Evolutionary conservation across 1,140 invertebrate genomes (phyloP).

Genomic region (Anagrus nilaparvatae): DNA sequence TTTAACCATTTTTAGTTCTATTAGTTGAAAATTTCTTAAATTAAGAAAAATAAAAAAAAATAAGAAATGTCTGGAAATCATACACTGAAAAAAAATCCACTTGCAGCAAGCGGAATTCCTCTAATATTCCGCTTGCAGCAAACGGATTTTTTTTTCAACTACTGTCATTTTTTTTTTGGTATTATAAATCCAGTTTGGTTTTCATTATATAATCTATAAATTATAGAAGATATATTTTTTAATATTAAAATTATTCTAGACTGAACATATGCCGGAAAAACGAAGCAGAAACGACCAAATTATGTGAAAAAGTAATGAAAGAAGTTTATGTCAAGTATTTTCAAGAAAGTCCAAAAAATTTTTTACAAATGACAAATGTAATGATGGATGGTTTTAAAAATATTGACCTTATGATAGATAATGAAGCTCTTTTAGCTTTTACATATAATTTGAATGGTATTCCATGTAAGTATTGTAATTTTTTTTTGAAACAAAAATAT

Average conservation of each 20-base stretch:
- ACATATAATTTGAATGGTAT: slow-evolving; percentile 14
- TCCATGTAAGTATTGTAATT: slow-evolving; percentile 18
- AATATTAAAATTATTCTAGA: slow-evolving; percentile 10
- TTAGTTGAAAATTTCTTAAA: no score
- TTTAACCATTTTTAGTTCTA: no score
- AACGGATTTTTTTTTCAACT: no score
- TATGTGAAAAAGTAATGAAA: slow-evolving; percentile 18
- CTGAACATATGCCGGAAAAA: slow-evolving; percentile 27
- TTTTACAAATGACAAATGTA: slow-evolving; percentile 1
- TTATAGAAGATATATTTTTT: neutral
- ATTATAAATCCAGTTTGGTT: no score
- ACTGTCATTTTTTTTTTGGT: no score
- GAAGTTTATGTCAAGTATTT: slow-evolving; percentile 18
- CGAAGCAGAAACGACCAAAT: slow-evolving; percentile 21
- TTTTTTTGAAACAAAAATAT: neutral
- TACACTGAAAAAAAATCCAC: no score
- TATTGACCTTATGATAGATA: slow-evolving; percentile 16
- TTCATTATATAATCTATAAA: neutral
- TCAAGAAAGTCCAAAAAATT: slow-evolving; percentile 6
- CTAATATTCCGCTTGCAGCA: no score
- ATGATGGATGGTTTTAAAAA: slow-evolving; percentile 20
- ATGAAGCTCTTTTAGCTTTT: slow-evolving; percentile 17
- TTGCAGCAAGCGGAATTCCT: no score
- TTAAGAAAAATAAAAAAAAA: no score
- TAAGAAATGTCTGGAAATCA: no score